Evolutionary conservation across 30 jellyfish, hydroid and myxozoan species (phyloP), one percentile per base, ranked within the genome.

Genomic region (Morbakka virulenta): DNA sequence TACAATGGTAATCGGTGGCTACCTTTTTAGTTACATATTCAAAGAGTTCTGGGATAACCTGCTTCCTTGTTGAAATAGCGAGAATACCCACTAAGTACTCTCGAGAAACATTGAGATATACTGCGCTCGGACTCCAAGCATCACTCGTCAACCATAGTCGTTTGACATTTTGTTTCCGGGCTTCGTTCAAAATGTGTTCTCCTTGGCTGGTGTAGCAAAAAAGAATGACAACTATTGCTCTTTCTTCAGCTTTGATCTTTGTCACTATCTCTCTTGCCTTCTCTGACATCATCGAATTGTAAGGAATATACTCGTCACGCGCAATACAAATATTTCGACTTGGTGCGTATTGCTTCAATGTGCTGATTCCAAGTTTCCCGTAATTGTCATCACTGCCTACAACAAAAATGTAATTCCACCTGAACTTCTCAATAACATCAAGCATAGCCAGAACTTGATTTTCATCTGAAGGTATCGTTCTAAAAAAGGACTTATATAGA

Each of bases 301-400:
- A 52, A 2, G 96, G 96, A 20, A 89, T 74, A 65, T 82, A 83
- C 21, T 72, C 97, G 69, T 79, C 95, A 36, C 71, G 52, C 2
- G 96, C 86, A 33, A 89, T 74, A 67, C 97, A 89, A 28, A 89
- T 69, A 50, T 83, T 79, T 21, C 81, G 85, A n/a, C 74, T 66
- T 50, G 50, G 47, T 20, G 97, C 92, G 6, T 72, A 52, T 33
- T 79, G 89, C 65, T 89, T 84, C 64, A 89, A 48, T 17, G 93
- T 94, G 25, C 89, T 62, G 17, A 89, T 72, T 4, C 94, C 97
- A 0, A 89, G 76, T 61, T 89, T 83, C 0, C 97, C 97, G 66
- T 89, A 89, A 52, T 89, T 96, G 65, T 89, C 97, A 52, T 89
- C 97, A 30, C 96, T 83, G 12, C 97, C 97, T 32, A 89, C 77